Conservation (phyloP, 2,888 invertebrate species). For the Dryococelus australis region DNA sequence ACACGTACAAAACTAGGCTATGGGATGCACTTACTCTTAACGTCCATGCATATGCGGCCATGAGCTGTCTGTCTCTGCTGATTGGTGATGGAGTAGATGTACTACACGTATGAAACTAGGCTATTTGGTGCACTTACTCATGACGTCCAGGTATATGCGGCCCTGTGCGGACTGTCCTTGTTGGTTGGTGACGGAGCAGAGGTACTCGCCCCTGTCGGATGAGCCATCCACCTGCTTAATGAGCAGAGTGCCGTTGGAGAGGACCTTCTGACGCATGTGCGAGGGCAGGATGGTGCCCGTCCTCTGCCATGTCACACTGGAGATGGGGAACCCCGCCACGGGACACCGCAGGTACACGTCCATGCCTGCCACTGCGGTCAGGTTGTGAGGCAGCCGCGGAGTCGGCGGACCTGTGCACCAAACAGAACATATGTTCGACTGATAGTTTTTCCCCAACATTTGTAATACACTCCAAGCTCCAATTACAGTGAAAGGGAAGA, state of each 20-base stretch:
- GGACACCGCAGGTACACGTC: conserved; percentile 60
- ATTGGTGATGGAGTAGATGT: too few relatives aligned
- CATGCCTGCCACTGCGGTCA: conserved; percentile 62
- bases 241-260: conserved; percentile 58
- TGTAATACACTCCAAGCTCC: too few relatives aligned
- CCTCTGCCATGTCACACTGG: conserved; percentile 60
- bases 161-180: conserved; percentile 58
- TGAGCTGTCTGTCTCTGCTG: conserved; percentile 55
- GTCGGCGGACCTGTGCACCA: conserved; percentile 58
- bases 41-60: conserved; percentile 57
- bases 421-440: too few relatives aligned
- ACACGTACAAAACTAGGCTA: too few relatives aligned
- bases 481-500: too few relatives aligned
- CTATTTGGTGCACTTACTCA: conserved; percentile 55
- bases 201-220: conserved; percentile 60
- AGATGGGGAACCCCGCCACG: conserved; percentile 63
- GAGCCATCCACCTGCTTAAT: conserved; percentile 58
- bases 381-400: conserved; percentile 59
- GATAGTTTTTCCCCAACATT: too few relatives aligned
- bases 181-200: conserved; percentile 59
- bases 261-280: conserved; percentile 58
- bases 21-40: conserved; percentile 57
- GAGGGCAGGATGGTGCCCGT: conserved; percentile 57
- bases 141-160: conserved; percentile 58
- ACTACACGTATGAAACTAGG: too few relatives aligned